A percentile compares a stretch with the other conserved stretches of the same genome.
Evolutionary conservation across 2,797 vertebrate species (phyloP).

Genomic region (Garrulus glandarius): DNA sequence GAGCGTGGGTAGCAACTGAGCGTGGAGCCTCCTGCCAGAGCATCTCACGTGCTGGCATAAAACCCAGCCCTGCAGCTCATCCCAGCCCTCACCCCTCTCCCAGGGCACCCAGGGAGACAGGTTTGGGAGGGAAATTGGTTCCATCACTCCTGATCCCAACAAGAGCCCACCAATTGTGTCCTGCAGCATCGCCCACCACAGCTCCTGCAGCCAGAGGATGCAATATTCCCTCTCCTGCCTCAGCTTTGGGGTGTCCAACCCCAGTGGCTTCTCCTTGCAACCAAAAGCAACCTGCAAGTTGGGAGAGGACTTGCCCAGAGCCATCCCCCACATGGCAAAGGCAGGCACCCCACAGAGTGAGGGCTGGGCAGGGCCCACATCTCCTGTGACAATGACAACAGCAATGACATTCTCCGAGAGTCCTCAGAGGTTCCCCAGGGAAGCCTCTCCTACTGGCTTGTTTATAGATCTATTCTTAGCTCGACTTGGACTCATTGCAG

Average conservation of each 20-base stretch:
- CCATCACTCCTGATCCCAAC: neutral
- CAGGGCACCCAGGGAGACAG: fast-evolving
- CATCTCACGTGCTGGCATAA: neutral
- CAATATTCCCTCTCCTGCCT: neutral
- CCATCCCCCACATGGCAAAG: neutral
- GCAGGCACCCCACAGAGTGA: neutral
- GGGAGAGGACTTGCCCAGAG: neutral
- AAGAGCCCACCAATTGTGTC: neutral
- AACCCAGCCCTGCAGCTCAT: neutral
- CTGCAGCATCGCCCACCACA: fast-evolving
- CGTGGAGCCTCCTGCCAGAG: neutral
- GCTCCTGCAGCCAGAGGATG: neutral
- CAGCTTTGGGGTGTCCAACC: neutral
- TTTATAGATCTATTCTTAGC: conserved; percentile 54
- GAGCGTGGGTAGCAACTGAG: neutral
- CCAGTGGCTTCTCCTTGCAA: fast-evolving
- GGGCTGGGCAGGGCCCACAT: neutral
- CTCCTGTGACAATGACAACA: neutral
- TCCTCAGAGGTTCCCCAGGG: neutral
- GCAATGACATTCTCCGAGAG: neutral
- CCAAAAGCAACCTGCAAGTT: neutral
- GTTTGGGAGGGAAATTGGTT: neutral
- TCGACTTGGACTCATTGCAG: conserved; percentile 20
- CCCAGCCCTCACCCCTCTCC: neutral
- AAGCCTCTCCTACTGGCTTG: conserved; percentile 22